A percentile compares a stretch with the other conserved stretches of the same genome.
Evolutionary conservation across 1,140 invertebrate genomes (phyloP).

Genomic region (Solenopsis invicta): DNA sequence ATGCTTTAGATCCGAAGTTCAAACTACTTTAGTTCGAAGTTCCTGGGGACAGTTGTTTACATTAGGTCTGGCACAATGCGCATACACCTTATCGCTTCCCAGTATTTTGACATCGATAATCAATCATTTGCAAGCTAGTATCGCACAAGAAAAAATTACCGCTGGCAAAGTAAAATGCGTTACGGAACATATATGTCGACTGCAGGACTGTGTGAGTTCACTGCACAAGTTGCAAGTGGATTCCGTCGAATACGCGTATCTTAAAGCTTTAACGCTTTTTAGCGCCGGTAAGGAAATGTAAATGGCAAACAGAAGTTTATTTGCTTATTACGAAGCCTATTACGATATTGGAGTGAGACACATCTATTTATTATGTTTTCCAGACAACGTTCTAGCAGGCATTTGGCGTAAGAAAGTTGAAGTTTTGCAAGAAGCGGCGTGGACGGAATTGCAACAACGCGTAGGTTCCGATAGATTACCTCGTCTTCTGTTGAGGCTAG

Average conservation of each 20-base stretch:
- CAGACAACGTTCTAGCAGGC: conserved; percentile 84
- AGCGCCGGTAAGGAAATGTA: conserved; percentile 87
- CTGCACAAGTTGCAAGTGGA: conserved; percentile 93
- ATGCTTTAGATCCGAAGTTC: conserved; percentile 91
- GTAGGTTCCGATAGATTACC: conserved; percentile 89
- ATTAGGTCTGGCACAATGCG: conserved; percentile 96
- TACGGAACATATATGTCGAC: conserved; percentile 93
- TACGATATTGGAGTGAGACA: background rate
- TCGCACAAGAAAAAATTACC: conserved; percentile 91
- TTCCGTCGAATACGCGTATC: conserved; percentile 95
- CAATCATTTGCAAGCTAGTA: conserved; percentile 90
- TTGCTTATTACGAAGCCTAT: background rate
- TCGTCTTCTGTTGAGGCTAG: conserved; percentile 91
- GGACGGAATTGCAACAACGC: conserved; percentile 90
- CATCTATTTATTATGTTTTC: conserved; percentile 55
- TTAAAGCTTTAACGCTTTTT: conserved; percentile 95
- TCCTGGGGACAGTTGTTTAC: conserved; percentile 98
- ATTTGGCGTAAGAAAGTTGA: conserved; percentile 88
- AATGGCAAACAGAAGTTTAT: background rate
- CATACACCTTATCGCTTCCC: conserved; percentile 92
- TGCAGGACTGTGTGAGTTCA: conserved; percentile 94
- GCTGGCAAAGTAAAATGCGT: conserved; percentile 92
- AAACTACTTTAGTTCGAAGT: conserved; percentile 93
- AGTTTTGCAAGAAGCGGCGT: conserved; percentile 91
- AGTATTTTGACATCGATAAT: conserved; percentile 95